Conservation (phyloP, 2,888 invertebrate species). For the Eurytoma californica region DNA sequence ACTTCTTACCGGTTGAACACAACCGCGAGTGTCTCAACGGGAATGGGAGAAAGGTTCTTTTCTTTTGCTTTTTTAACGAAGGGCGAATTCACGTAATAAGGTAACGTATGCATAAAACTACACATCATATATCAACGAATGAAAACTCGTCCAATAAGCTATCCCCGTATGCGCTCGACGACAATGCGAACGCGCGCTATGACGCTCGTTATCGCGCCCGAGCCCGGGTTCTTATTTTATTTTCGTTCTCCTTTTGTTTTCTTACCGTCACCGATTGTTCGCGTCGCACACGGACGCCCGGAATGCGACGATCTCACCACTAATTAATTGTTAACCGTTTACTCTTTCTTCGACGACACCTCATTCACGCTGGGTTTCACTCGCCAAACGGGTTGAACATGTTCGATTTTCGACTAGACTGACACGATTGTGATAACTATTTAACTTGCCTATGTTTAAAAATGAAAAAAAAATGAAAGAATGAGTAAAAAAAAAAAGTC, state of each 20-base stretch:
- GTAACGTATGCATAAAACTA: slow-evolving; percentile 54
- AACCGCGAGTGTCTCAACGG: slow-evolving; percentile 33
- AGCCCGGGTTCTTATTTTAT: too few species aligned
- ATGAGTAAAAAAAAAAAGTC: background rate
- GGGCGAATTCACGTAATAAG: slow-evolving; percentile 45
- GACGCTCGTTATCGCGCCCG: slow-evolving; percentile 22
- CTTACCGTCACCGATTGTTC: slow-evolving; percentile 48
- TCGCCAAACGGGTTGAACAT: slow-evolving; percentile 71
- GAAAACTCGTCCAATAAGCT: slow-evolving; percentile 50
- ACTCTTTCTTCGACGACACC: slow-evolving; percentile 25
- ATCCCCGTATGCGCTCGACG: slow-evolving; percentile 51
- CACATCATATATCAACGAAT: slow-evolving; percentile 51
- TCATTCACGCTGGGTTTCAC: slow-evolving; percentile 64
- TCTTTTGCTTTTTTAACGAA: background rate
- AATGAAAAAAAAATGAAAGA: slow-evolving; percentile 38
- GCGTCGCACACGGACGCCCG: slow-evolving; percentile 34
- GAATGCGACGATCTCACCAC: slow-evolving; percentile 32
- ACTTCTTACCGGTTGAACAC: slow-evolving; percentile 25
- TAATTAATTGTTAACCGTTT: slow-evolving; percentile 31
- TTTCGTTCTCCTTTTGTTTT: slow-evolving; percentile 9
- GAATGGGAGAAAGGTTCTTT: slow-evolving; percentile 4
- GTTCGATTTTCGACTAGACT: slow-evolving; percentile 74
- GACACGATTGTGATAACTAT: slow-evolving; percentile 75
- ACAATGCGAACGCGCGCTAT: slow-evolving; percentile 26
- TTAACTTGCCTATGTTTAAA: slow-evolving; percentile 75